phyloP scores from a whole-genome alignment of 2,113 vertebrate genomes.

The Salminus brasiliensis region DNA sequence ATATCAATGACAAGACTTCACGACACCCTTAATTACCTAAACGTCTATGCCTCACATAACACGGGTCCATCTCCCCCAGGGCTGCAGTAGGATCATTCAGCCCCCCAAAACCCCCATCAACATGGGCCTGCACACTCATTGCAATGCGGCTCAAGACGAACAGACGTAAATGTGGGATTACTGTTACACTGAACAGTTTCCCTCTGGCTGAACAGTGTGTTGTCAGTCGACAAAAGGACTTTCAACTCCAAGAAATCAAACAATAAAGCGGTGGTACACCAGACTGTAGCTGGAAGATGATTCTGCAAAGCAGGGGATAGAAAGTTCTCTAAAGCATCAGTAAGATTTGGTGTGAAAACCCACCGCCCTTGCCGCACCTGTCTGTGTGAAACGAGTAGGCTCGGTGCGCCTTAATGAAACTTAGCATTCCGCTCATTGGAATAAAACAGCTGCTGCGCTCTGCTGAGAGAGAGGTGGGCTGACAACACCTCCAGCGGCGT shows the following conservation, averaged over 20 bases:
- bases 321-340: neutral
- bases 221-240: neutral
- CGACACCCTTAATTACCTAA: slow-evolving; percentile 56
- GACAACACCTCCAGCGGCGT: slow-evolving; percentile 58
- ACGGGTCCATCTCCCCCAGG: slow-evolving; percentile 4
- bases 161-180: neutral
- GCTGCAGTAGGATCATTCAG: neutral
- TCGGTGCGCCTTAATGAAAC: slow-evolving; percentile 48
- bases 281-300: neutral
- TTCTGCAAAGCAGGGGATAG: neutral
- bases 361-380: slow-evolving; percentile 30
- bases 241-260: neutral
- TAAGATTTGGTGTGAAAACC: slow-evolving; percentile 19
- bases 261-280: neutral
- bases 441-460: slow-evolving; percentile 56
- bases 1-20: slow-evolving; percentile 54
- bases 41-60: slow-evolving; percentile 45
- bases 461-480: slow-evolving; percentile 47
- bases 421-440: slow-evolving; percentile 43
- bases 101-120: neutral
- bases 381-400: slow-evolving; percentile 42
- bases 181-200: neutral
- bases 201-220: neutral
- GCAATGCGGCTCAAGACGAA: neutral
- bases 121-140: neutral